Evolutionary conservation across 2,888 invertebrate species (phyloP).

Genomic region (Netelia virgata): DNA sequence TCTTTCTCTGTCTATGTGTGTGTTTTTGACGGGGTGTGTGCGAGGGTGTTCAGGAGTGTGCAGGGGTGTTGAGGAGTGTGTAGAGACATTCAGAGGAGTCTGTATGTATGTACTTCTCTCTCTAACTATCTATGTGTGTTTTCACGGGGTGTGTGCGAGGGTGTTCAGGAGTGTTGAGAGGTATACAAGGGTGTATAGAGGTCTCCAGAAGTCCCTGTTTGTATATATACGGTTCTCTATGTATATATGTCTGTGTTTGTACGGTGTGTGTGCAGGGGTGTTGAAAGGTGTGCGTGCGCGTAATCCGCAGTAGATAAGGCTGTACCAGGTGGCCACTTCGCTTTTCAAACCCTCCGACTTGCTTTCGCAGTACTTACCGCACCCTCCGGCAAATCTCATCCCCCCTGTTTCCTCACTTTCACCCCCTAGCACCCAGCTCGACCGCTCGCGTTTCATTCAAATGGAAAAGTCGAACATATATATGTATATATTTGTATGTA

Average conservation of each 20-base stretch:
- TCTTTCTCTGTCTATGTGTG: too few relatives aligned
- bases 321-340: constrained; percentile 15
- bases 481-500: not conserved
- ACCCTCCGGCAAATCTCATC: not conserved
- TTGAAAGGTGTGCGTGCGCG: not conserved
- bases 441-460: constrained; percentile 23
- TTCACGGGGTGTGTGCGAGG: not conserved
- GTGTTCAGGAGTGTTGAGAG: too few relatives aligned
- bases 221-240: not conserved
- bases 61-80: too few relatives aligned
- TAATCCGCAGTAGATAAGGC: not conserved
- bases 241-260: not conserved
- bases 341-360: constrained; percentile 22
- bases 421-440: not conserved
- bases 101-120: not conserved
- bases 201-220: too few relatives aligned
- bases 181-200: too few relatives aligned
- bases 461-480: constrained; percentile 24
- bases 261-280: not conserved
- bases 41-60: too few relatives aligned
- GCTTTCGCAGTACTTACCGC: not conserved
- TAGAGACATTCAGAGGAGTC: too few relatives aligned
- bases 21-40: too few relatives aligned
- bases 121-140: not conserved
- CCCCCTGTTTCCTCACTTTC: constrained; percentile 17